phyloP scores from a whole-genome alignment of 1,140 invertebrate species.

The Pseudoatta argentina region DNA sequence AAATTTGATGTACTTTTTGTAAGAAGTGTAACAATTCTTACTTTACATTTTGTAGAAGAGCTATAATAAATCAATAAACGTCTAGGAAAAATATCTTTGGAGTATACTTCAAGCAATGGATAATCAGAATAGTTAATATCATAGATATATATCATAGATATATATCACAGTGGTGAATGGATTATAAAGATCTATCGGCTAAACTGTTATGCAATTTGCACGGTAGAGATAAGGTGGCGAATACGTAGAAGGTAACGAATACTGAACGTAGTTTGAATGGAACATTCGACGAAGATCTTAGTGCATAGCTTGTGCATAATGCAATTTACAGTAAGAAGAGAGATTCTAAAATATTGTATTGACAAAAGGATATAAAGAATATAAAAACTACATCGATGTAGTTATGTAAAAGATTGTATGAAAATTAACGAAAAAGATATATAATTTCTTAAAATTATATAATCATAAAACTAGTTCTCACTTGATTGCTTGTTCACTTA shows the following conservation, averaged over 20 bases:
- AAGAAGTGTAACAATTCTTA: not conserved
- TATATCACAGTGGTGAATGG: not conserved
- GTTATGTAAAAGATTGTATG: not conserved
- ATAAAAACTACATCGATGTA: not conserved
- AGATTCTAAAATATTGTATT: not conserved
- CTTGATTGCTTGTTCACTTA: not conserved
- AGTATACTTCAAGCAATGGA: conserved; percentile 5
- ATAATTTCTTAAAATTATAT: not conserved
- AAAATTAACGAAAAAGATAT: not conserved
- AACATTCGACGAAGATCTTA: not conserved
- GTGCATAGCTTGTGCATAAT: conserved; percentile 2
- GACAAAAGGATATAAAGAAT: not conserved
- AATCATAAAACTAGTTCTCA: conserved; percentile 16
- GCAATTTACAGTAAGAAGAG: not conserved
- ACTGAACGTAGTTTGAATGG: conserved; percentile 9
- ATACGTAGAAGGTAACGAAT: conserved; percentile 15
- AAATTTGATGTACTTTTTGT: not conserved
- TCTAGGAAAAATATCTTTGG: not conserved
- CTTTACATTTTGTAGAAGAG: not conserved
- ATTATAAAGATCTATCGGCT: conserved; percentile 42
- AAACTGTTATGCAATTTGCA: conserved; percentile 35
- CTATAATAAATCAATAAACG: not conserved
- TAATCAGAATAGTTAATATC: not conserved
- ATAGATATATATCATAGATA: not conserved
- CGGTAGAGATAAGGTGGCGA: conserved; percentile 34